Base-by-base conservation (phyloP, 2,113 vertebrate species). In the Scomber colias region DNA sequence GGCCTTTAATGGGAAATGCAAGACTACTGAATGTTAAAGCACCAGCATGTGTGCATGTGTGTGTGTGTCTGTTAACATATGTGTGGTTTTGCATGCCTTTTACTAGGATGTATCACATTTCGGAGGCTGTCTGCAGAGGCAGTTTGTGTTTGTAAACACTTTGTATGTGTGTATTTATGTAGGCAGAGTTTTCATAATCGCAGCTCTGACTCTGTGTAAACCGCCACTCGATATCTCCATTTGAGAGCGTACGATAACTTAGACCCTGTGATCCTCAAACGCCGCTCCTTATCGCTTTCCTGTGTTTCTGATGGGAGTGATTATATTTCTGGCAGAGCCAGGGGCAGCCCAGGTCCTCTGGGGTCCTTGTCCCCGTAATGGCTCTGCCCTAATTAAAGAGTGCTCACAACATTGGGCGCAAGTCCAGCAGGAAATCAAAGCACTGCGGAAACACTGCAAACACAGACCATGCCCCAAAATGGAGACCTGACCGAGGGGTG, bases 231-330 rank as follows among this genome's bases (percentile, higher is more conserved):
- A 79, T 64, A 87, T 82, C 48, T 65, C 64, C 49, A 21, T 4
- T 17, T 2, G n/a, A 62, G 49, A 8, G 15, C 1, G 4, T 30
- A 13, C 5, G 83, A 88, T 84, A 86, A 89, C 54, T 61, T 35
- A 6, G 51, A 62, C 83, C 70, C 86, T 92, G 48, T 89, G 85
- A 92, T 89, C 89, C 81, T 88, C 70, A 90, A 90, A 87, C 55
- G 15, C 48, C 31, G 75, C 57, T 85, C 77, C 66, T 89, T 90
- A 93, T 94, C 90, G 3, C 81, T 92, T 27, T 93, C 91, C 90
- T 91, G 90, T 17, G 1, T 75, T 89, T 86, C 83, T 73, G 84
- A 86, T 88, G 74, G 54, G 13, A 71, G 30, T 27, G 77, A 86
- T 87, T 82, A 79, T 82, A 79, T 84, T 90, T 76, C 71, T 71